Conservation (phyloP, 2,888 invertebrate species). For the Thera britannica region DNA sequence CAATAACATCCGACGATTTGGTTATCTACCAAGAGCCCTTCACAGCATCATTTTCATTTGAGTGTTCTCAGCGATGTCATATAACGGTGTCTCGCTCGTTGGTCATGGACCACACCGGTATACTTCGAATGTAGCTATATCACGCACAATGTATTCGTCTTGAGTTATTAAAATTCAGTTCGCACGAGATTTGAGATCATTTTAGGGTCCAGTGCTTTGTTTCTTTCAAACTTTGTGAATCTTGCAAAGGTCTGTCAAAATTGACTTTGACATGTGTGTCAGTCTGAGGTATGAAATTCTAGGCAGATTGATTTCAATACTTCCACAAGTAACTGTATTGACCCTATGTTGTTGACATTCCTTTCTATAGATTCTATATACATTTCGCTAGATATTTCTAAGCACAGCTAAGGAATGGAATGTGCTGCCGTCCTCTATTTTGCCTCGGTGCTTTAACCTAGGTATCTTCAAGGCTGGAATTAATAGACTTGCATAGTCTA, state of each 20-base stretch:
- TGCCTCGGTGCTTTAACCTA: constrained; percentile 33
- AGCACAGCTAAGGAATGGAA: constrained; percentile 30
- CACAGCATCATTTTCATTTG: constrained; percentile 20
- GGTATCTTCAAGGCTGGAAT: constrained; percentile 30
- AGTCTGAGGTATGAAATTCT: background rate
- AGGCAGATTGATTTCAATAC: background rate
- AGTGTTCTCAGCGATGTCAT: constrained; percentile 33
- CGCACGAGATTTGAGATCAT: constrained; percentile 54
- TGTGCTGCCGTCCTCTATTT: constrained; percentile 31
- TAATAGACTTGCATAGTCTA: constrained; percentile 28
- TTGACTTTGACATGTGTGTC: background rate
- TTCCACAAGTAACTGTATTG: background rate
- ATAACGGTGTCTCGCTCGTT: constrained; percentile 39
- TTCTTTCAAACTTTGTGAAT: background rate
- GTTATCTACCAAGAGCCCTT: constrained; percentile 27
- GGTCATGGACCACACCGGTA: constrained; percentile 44
- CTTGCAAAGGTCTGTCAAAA: background rate
- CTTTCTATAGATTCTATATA: constrained; percentile 4
- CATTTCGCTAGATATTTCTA: constrained; percentile 21
- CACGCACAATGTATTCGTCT: constrained; percentile 68
- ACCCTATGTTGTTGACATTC: constrained; percentile 3
- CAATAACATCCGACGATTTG: background rate
- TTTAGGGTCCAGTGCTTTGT: constrained; percentile 35
- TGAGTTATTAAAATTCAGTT: constrained; percentile 63
- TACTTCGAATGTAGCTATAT: constrained; percentile 49